Conservation (phyloP, 2,888 invertebrate species). For the Eristalis tenax region DNA sequence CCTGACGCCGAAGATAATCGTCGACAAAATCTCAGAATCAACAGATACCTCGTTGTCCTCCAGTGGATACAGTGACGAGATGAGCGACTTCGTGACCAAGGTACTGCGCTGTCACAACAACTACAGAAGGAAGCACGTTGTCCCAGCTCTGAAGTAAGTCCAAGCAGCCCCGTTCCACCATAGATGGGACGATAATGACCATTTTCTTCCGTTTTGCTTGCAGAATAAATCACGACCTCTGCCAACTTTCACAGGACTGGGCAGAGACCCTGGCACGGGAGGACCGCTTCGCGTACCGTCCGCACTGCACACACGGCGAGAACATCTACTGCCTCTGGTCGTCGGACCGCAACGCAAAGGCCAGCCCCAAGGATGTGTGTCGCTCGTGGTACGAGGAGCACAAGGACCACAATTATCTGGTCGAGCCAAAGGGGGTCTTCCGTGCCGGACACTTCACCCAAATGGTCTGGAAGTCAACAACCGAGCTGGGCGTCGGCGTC, state of each 20-base stretch:
- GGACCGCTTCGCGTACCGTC: constrained; percentile 85
- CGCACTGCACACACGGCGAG: constrained; percentile 85
- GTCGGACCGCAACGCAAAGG: constrained; percentile 82
- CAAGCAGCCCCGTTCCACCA: neutral
- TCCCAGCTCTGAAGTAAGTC: constrained; percentile 82
- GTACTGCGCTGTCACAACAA: constrained; percentile 84
- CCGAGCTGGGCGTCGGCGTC: constrained; percentile 87
- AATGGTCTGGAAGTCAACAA: constrained; percentile 87
- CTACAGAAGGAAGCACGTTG: constrained; percentile 84
- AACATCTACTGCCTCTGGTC: constrained; percentile 84
- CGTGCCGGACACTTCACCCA: constrained; percentile 88
- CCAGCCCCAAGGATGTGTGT: constrained; percentile 83
- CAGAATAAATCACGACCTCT: constrained; percentile 85
- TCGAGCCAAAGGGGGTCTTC: constrained; percentile 79
- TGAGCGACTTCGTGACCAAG: constrained; percentile 81
- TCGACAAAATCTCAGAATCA: constrained; percentile 74
- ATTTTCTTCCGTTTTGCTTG: constrained; percentile 73
- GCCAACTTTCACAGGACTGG: constrained; percentile 87
- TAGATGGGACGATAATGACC: neutral
- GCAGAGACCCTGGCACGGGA: constrained; percentile 86
- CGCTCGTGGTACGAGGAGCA: constrained; percentile 84
- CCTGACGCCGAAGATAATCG: constrained; percentile 73
- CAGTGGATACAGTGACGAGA: constrained; percentile 74
- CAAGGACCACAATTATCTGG: constrained; percentile 82
- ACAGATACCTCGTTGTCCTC: constrained; percentile 73